Conservation (phyloP, 2,113 vertebrate species). For the Dermatemys mawii region DNA sequence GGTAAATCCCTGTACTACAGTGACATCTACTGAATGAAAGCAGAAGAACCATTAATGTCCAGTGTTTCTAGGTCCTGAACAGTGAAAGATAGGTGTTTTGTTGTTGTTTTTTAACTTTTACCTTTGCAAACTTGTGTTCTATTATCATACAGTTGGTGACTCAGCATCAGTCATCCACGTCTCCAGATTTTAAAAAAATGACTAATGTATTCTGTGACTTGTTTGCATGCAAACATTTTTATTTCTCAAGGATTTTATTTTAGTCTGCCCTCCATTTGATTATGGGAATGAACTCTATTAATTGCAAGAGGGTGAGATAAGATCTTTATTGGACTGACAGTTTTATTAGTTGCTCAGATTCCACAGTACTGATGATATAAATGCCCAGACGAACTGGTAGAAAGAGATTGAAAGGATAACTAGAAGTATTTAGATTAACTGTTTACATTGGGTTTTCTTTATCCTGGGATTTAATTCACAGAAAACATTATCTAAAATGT, state of each 20-base stretch:
- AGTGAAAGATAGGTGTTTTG: background rate
- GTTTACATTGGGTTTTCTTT: background rate
- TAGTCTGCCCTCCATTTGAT: background rate
- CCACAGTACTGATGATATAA: background rate
- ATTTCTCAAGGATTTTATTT: slow-evolving; percentile 1
- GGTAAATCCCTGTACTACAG: slow-evolving; percentile 54
- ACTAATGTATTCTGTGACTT: background rate
- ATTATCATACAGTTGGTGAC: background rate
- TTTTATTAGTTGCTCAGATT: background rate
- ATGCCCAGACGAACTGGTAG: fast-evolving
- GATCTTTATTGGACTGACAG: background rate
- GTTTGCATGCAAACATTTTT: background rate
- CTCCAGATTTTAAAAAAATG: background rate
- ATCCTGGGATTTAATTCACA: background rate
- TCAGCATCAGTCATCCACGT: background rate
- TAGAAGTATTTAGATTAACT: background rate
- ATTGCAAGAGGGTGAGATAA: background rate
- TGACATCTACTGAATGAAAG: slow-evolving; percentile 76
- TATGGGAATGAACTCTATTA: background rate
- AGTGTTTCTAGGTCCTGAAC: background rate
- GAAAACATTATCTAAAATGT: background rate
- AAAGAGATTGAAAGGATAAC: background rate
- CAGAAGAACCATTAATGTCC: background rate
- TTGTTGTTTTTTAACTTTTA: background rate
- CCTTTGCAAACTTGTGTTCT: background rate